Conservation (phyloP, 2,113 vertebrate species). For the Apistogramma diplotaenia region DNA sequence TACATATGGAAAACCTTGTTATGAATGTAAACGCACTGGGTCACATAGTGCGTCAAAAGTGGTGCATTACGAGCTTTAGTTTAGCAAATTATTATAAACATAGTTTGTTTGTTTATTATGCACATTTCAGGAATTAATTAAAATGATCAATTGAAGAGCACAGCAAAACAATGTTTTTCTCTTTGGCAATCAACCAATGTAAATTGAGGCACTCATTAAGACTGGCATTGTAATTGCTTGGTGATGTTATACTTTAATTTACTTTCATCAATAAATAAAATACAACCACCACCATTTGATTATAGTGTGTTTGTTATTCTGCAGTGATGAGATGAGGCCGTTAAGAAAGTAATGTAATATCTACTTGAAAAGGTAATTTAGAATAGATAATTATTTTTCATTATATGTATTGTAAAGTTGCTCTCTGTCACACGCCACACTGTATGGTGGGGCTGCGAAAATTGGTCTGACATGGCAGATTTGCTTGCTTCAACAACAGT, state of each 20-base stretch:
- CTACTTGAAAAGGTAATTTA: slow-evolving; percentile 44
- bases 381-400: slow-evolving; percentile 15
- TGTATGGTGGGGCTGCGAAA: background rate
- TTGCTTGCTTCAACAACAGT: slow-evolving; percentile 33
- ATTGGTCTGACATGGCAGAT: slow-evolving; percentile 13
- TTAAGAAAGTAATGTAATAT: slow-evolving; percentile 53
- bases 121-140: slow-evolving; percentile 62
- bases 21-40: background rate
- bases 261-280: slow-evolving; percentile 70
- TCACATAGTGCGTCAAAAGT: background rate
- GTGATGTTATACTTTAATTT: slow-evolving; percentile 68
- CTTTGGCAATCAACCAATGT: slow-evolving; percentile 65
- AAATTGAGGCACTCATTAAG: slow-evolving; percentile 67
- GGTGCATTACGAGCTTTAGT: slow-evolving; percentile 15
- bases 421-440: background rate
- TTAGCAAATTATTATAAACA: slow-evolving; percentile 38
- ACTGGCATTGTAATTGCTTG: slow-evolving; percentile 63
- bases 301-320: slow-evolving; percentile 58
- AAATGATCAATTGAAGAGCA: slow-evolving; percentile 52
- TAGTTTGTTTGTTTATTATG: slow-evolving; percentile 59
- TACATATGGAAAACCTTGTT: slow-evolving; percentile 14
- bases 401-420: background rate
- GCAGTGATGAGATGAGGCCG: slow-evolving; percentile 53
- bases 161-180: slow-evolving; percentile 56
- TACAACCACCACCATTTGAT: slow-evolving; percentile 66